Evolutionary conservation across 2,888 invertebrate genomes (phyloP).

Genomic region (Hypena proboscidalis): DNA sequence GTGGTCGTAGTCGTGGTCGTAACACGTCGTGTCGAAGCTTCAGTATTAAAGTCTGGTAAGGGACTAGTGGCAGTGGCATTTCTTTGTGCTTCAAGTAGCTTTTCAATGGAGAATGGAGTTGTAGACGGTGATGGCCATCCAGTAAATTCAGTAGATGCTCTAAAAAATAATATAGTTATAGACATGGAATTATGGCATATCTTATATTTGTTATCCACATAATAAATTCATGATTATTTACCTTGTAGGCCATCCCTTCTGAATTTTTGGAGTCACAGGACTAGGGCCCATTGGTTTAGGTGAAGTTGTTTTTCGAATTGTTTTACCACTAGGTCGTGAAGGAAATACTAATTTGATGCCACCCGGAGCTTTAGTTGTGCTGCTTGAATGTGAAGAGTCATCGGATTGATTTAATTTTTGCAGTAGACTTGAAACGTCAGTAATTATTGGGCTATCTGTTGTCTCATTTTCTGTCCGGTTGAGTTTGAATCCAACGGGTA

Average conservation of each 20-base stretch:
- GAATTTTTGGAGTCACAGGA: constrained; percentile 87
- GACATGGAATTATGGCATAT: neutral
- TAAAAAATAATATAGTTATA: constrained; percentile 56
- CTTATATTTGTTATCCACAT: neutral
- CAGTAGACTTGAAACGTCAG: constrained; percentile 86
- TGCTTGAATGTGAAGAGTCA: constrained; percentile 45
- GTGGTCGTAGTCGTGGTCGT: constrained; percentile 88
- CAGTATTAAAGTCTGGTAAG: constrained; percentile 69
- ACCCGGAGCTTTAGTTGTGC: constrained; percentile 74
- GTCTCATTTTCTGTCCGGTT: constrained; percentile 56
- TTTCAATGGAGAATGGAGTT: constrained; percentile 94
- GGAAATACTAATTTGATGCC: constrained; percentile 91
- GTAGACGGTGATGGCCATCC: constrained; percentile 96
- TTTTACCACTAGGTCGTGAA: constrained; percentile 89
- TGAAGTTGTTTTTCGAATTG: constrained; percentile 85
- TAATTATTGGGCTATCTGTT: constrained; percentile 57
- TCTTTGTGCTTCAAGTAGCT: constrained; percentile 88
- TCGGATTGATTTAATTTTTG: constrained; percentile 79
- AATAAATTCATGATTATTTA: constrained; percentile 55
- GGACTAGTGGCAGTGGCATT: constrained; percentile 87
- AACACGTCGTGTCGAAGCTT: constrained; percentile 79
- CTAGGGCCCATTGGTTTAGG: constrained; percentile 82
- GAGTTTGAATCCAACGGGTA: constrained; percentile 86
- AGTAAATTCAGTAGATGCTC: constrained; percentile 94
- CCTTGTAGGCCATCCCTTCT: constrained; percentile 94